Evolutionary conservation across 2,888 invertebrate genomes (phyloP), one percentile per base, ranked within the genome.

Genomic region (Lamellibrachia columna): DNA sequence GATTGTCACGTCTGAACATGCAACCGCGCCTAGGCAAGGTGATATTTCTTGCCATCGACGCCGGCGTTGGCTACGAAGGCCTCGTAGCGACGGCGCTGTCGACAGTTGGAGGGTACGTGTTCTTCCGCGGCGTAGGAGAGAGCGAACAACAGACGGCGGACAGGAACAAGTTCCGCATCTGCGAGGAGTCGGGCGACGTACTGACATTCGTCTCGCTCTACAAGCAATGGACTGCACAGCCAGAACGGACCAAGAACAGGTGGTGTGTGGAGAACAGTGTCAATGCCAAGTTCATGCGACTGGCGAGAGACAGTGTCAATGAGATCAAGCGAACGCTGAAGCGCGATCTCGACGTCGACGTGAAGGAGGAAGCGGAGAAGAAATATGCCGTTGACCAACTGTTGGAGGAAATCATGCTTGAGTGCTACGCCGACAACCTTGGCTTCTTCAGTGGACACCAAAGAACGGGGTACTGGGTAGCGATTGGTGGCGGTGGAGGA

Each of bases 201-300:
- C 92, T 95, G 53, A 95, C 96, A 7, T 94, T 94, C 91, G 92
- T 96, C 60, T 94, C 94, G 75, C 95, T 95, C 1, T 96, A 94
- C 93, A 94, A 95, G 92, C 94, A 94, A 53, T 96, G 96, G 96
- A 92, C 93, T 53, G 90, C 93, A 15, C 92, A 95, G 52, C 94
- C 94, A 11, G 52, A 91, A 22, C 90, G 52, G 8, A 75, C 15
- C 11, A 92, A 91, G 91, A 40, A 55, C 40, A 40, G 22, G 11
- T 94, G 94, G 94, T 94, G 94, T 92, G 93, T 94, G 53, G 92
- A 94, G n/a, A 96, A 96, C 93, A 95, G 95, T 92, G 95, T 96
- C 75, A 96, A 96, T 94, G 95, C 95, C 15, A 96, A 95, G 94
- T 94, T 95, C 6, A 95, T 96, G 93, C 94, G 95, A 75, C 94